Evolutionary conservation across 2,113 vertebrate species (phyloP), one percentile per base, ranked within the genome.

Genomic region (Nannobrachium achirus): DNA sequence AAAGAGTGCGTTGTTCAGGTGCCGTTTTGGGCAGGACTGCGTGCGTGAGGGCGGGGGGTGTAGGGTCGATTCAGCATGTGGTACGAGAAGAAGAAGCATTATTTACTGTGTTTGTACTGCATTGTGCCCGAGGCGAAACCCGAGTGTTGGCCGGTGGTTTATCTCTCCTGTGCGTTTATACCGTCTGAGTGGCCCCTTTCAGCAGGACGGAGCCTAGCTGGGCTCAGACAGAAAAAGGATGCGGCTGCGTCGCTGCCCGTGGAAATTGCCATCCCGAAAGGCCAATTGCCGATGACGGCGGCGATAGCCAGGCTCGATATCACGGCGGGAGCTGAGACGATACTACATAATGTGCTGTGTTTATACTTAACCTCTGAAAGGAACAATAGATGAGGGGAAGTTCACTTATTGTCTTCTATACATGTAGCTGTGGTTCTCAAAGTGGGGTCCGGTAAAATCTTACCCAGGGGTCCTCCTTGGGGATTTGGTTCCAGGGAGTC

Each of bases 61-160:
- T 20, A 13, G 42, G 42, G 16, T 33, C n/a, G 42, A 61, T 48
- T 2, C 41, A 61, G 16, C 56, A 19, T 59, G 38, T 15, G 10
- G 8, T 41, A 41, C 8, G 20, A 16, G 56, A 8, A 2, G 56
- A 8, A 2, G 11, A 55, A 64, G 48, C 15, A 7, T 69, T 62
- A 39, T 67, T 33, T 55, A 58, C 38, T 50, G 20, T n/a, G 16
- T 56, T 65, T 52, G 56, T 39, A 46, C 51, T 42, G 42, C 18
- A 33, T 3, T 5, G 40, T 10, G 56, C 39, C 56, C 6, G 56
- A 4, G n/a, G 39, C n/a, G 39, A 58, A 41, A 42, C n/a, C 16
- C 49, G 15, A 58, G 44, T 63, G 70, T 56, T 40, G 39, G 52
- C 19, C 19, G 42, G 41, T 38, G 15, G 14, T 71, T 58, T 69